Evolutionary conservation across 2,888 invertebrate genomes (phyloP).

Genomic region (Apodemia zela): DNA sequence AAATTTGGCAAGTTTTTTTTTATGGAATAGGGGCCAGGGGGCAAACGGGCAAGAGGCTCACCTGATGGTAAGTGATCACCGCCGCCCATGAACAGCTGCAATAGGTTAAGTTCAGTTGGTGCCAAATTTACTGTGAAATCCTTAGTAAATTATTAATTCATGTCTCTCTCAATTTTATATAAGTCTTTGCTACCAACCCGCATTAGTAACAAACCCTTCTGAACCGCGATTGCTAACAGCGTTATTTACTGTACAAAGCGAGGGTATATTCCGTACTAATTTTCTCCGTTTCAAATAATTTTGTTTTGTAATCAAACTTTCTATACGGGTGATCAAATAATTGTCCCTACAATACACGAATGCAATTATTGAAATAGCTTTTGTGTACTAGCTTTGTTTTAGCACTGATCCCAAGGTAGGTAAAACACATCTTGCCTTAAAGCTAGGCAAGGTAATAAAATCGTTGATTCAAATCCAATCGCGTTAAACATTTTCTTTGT

Average conservation of each 20-base stretch:
- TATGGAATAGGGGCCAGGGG: too few relatives aligned
- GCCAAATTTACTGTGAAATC: too few relatives aligned
- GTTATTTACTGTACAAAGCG: conserved; percentile 17
- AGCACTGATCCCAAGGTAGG: too few relatives aligned
- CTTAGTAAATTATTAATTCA: not conserved
- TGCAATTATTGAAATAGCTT: not conserved
- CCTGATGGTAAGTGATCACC: too few relatives aligned
- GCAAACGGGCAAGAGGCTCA: too few relatives aligned
- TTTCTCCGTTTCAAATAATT: conserved; percentile 16
- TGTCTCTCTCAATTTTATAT: not conserved
- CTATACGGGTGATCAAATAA: not conserved
- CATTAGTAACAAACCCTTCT: not conserved
- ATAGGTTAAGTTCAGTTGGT: not conserved
- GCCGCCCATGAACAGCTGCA: too few relatives aligned
- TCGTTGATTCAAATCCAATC: too few relatives aligned
- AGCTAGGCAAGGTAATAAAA: too few relatives aligned
- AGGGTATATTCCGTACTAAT: conserved; percentile 16
- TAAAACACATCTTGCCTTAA: too few relatives aligned
- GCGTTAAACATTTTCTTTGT: too few relatives aligned
- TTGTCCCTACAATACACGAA: not conserved
- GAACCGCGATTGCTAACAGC: conserved; percentile 19
- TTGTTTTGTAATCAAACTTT: conserved; percentile 6
- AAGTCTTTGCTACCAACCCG: not conserved
- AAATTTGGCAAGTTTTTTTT: too few relatives aligned
- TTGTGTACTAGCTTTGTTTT: too few relatives aligned